A percentile compares a stretch with the other conserved stretches of the same genome.
phyloP scores from a whole-genome alignment of 2,113 vertebrate genomes.

The Conger conger region DNA sequence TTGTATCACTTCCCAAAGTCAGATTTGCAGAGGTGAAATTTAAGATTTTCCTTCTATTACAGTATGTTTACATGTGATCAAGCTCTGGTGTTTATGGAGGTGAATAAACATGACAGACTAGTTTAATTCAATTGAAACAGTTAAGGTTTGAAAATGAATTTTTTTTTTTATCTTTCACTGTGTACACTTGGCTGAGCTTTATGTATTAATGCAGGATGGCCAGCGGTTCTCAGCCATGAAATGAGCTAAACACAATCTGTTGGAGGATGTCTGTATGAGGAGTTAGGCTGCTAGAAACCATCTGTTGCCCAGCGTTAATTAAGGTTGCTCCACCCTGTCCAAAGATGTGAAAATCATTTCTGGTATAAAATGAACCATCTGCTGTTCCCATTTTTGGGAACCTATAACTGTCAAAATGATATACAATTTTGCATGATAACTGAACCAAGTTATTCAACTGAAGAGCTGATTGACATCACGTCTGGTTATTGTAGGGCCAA shows the following conservation, averaged over 20 bases:
- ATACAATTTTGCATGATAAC: neutral
- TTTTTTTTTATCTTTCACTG: neutral
- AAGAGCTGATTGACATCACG: neutral
- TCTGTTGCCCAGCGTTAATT: constrained; percentile 21
- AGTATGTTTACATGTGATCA: neutral
- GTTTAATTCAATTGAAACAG: constrained; percentile 5
- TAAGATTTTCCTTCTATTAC: neutral
- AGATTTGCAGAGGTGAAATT: neutral
- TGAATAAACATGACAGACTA: neutral
- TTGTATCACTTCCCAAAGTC: neutral
- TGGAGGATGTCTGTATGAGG: neutral
- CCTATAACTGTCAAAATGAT: neutral
- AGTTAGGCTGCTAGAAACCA: constrained; percentile 12
- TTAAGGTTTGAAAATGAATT: neutral
- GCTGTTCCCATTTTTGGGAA: constrained; percentile 3
- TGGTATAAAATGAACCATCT: constrained; percentile 4
- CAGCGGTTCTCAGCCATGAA: neutral
- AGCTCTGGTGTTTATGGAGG: neutral
- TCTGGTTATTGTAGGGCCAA: neutral
- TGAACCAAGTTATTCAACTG: neutral
- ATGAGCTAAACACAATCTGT: constrained; percentile 9
- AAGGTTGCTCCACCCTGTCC: neutral
- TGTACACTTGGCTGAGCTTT: constrained; percentile 17
- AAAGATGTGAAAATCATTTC: neutral
- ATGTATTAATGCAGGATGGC: neutral